phyloP scores from a whole-genome alignment of 1,140 invertebrate species.

The Carcinoscorpius rotundicauda region DNA sequence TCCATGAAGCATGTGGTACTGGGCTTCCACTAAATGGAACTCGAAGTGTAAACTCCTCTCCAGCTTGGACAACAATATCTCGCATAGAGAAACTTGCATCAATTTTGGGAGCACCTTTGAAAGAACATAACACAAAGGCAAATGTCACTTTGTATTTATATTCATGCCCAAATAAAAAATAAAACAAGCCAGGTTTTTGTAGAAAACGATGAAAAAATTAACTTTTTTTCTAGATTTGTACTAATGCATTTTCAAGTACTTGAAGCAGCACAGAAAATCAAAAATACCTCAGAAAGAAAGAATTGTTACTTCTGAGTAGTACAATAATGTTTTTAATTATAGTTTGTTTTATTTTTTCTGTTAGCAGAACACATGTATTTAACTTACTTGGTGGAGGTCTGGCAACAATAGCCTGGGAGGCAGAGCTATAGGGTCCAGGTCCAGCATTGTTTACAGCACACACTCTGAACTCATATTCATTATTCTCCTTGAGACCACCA shows the following conservation, averaged over 20 bases:
- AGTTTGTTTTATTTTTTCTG: neutral
- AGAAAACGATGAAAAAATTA: too few relatives aligned
- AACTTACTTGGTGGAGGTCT: conserved; percentile 59
- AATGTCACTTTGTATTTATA: too few relatives aligned
- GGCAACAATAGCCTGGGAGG: conserved; percentile 81
- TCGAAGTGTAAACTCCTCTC: conserved; percentile 88
- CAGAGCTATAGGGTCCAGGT: conserved; percentile 87
- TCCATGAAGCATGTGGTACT: conserved; percentile 74
- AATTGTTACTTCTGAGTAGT: too few relatives aligned
- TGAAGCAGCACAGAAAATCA: neutral
- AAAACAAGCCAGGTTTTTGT: too few relatives aligned
- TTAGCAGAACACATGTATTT: neutral
- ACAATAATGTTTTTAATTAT: too few relatives aligned
- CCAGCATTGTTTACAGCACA: conserved; percentile 52
- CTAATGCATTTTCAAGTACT: neutral
- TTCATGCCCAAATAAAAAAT: too few relatives aligned
- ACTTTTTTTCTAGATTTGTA: neutral
- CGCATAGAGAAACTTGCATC: conserved; percentile 82
- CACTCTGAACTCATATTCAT: conserved; percentile 95
- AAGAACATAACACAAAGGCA: too few relatives aligned
- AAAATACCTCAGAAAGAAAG: neutral
- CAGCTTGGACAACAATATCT: conserved; percentile 89
- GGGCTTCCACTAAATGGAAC: conserved; percentile 87
- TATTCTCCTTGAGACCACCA: conserved; percentile 79
- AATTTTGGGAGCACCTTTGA: conserved; percentile 61